These are phyloP conservation scores for Agelastica alni DNA, from an alignment of 2,888 invertebrate species.

Conservation along the genomic window DNA sequence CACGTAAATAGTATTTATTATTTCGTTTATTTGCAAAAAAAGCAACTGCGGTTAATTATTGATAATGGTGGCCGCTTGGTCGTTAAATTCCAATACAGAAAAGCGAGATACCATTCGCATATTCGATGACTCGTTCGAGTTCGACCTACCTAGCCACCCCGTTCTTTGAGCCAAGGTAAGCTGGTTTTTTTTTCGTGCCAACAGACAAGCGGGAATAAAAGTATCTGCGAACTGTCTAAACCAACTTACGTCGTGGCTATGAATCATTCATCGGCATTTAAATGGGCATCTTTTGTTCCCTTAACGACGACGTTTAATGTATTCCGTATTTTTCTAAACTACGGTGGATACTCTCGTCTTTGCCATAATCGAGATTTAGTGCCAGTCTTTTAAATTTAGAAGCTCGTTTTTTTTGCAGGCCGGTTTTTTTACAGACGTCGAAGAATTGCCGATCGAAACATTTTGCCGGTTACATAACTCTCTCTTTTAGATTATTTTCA, in stretches of 20 bases:
- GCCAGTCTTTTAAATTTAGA: no score
- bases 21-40: no score
- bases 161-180: conserved; percentile 14
- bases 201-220: conserved; percentile 22
- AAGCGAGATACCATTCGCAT: no score
- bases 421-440: no score
- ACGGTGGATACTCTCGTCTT: not conserved
- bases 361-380: not conserved
- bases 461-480: no score
- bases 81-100: no score
- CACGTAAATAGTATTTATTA: no score
- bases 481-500: no score
- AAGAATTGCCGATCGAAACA: no score
- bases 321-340: not conserved
- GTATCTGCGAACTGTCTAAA: conserved; percentile 35
- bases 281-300: conserved; percentile 39
- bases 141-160: not conserved
- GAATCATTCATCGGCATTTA: conserved; percentile 45
- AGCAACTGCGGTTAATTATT: no score
- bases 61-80: no score
- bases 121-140: no score
- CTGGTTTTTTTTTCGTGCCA: conserved; percentile 8
- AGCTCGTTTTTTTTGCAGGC: not conserved
- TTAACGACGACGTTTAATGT: conserved; percentile 18
- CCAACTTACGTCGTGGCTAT: conserved; percentile 35